A percentile compares a stretch with the other conserved stretches of the same genome.
These are phyloP conservation scores for Vombatus ursinus DNA, from an alignment of 2,113 vertebrate genomes.

Conservation along the genomic window DNA sequence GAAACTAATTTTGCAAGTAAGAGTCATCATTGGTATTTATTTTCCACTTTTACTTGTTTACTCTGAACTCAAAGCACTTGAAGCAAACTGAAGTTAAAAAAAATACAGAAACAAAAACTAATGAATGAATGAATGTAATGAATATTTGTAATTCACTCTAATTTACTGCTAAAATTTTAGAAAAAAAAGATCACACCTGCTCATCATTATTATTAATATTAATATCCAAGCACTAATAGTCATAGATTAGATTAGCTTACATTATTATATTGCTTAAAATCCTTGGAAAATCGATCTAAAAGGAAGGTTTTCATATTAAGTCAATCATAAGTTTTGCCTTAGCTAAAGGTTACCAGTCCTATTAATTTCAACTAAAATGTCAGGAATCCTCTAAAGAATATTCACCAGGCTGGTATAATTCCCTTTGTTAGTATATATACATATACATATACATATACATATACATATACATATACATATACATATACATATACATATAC, in stretches of 20 bases:
- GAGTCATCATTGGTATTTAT: background rate
- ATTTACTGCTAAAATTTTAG: constrained; percentile 41
- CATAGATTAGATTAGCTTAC: constrained; percentile 18
- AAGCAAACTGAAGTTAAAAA: constrained; percentile 56
- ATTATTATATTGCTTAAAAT: constrained; percentile 30
- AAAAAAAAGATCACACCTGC: constrained; percentile 28
- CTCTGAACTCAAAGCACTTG: constrained; percentile 39
- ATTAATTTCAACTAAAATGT: constrained; percentile 26
- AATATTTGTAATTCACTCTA: constrained; percentile 43
- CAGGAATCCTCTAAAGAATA: background rate
- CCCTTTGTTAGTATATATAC: background rate
- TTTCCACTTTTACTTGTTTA: constrained; percentile 23
- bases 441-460: too few species aligned
- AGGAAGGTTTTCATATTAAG: background rate
- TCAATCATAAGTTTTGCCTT: constrained; percentile 20
- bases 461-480: too few species aligned
- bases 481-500: too few species aligned
- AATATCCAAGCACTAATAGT: background rate
- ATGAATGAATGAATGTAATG: background rate
- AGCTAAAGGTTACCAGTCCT: background rate
- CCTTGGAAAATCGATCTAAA: constrained; percentile 20
- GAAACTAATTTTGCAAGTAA: background rate
- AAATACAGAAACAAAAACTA: background rate
- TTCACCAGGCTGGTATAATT: background rate
- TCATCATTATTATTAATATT: constrained; percentile 39